These are phyloP conservation scores for Cynocephalus volans DNA, from an alignment of 2,113 vertebrate species.

Conservation along the genomic window DNA sequence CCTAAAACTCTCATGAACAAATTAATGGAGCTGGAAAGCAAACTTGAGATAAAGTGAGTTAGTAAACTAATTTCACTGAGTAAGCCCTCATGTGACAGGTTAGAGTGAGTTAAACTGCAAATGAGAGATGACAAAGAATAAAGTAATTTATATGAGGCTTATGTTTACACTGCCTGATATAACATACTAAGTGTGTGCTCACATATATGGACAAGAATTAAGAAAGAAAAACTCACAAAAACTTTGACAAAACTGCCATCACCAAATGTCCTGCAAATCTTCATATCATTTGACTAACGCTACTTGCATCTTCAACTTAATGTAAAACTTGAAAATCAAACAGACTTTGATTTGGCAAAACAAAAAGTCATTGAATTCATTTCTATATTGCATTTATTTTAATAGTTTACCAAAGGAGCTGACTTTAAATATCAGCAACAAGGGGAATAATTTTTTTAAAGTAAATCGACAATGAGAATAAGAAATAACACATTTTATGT, in stretches of 20 bases:
- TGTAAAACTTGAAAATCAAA: constrained; percentile 74
- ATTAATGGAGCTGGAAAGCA: background rate
- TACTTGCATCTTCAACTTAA: constrained; percentile 47
- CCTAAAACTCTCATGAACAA: background rate
- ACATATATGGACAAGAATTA: background rate
- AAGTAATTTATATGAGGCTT: background rate
- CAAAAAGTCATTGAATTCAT: constrained; percentile 47
- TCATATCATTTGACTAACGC: background rate
- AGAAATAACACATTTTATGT: background rate
- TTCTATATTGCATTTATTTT: constrained; percentile 63
- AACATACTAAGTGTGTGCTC: background rate
- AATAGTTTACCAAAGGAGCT: constrained; percentile 72
- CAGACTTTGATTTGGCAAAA: background rate
- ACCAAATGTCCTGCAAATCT: background rate
- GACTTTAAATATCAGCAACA: constrained; percentile 50
- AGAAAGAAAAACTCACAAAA: background rate
- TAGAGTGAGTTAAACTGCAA: background rate
- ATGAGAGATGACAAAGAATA: background rate
- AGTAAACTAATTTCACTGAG: background rate
- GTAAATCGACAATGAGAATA: background rate
- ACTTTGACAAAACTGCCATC: background rate
- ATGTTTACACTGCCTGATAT: background rate
- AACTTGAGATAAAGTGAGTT: background rate
- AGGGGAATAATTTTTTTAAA: constrained; percentile 59
- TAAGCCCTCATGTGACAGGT: background rate